Base-by-base conservation (phyloP, 2,888 invertebrate genomes). In the Heterodera filipjevi region DNA sequence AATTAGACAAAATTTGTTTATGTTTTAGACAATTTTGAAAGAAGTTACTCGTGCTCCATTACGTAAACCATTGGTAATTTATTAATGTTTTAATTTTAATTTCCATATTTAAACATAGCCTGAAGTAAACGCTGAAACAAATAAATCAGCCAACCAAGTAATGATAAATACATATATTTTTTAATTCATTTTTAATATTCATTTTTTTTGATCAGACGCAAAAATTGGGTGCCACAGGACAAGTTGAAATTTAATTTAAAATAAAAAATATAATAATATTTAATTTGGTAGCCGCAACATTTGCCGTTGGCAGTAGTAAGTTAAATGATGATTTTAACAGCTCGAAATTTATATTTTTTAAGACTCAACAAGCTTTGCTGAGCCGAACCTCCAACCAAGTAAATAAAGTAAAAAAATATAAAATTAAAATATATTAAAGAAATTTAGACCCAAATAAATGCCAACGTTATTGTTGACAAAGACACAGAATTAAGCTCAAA, bases 391-490 rank as follows among this genome's bases (percentile, higher is more conserved):
- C 19, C 22, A 53, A 53, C 22, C 53, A 53, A 22, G 53, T 19
- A 12, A 53, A 19, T 39, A 39, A 19, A 49, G 3, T 14, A 49
- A 14, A 0, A 49, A 14, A 49, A 49, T 49, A 16, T 49, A 49
- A 14, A 16, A 19, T 49, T 49, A 3, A 14, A 3, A 16, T 49
- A 16, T 59, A 10, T 59, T 59, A 10, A 10, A 39, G 12, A 39
- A 6, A 39, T 59, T n/a, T 59, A 59, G 59, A 59, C 59, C n/a
- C 59, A 59, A 59, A 6, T 12, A 59, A 27, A 1, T 59, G 27
- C 27, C 59, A n/a, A 59, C n/a, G n/a, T n/a, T 27, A 59, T 59
- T 59, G 27, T 59, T 59, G 59, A 59, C 59, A 59, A 59, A 59
- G 27, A 59, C 5, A 59, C 59, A 30, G 27, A n/a, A 59, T 27